phyloP scores from a whole-genome alignment of 2,888 invertebrate species.

The Xestia sexstrigata region DNA sequence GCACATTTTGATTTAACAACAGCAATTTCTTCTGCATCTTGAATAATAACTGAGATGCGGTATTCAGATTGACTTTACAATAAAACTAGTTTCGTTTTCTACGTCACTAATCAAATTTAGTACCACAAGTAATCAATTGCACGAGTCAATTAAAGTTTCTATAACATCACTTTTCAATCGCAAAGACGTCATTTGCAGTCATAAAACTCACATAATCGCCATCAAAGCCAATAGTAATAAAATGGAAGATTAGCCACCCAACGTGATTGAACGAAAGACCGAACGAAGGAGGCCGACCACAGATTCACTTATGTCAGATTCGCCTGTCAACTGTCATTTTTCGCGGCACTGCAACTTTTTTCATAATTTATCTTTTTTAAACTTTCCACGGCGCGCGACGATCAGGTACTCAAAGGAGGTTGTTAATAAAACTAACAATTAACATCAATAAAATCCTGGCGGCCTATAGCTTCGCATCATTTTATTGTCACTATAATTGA shows the following conservation, averaged over 20 bases:
- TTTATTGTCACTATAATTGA: slow-evolving; percentile 81
- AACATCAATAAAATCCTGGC: slow-evolving; percentile 84
- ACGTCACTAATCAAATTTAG: slow-evolving; percentile 57
- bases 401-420: slow-evolving; percentile 72
- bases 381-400: slow-evolving; percentile 72
- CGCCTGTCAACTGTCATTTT: slow-evolving; percentile 50
- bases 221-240: slow-evolving; percentile 84
- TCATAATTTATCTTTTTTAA: slow-evolving; percentile 17
- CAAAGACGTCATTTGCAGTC: slow-evolving; percentile 69
- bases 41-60: slow-evolving; percentile 25
- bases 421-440: slow-evolving; percentile 86
- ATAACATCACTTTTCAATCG: slow-evolving; percentile 61
- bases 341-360: slow-evolving; percentile 36
- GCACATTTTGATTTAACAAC: slow-evolving; percentile 7
- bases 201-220: slow-evolving; percentile 71
- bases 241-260: slow-evolving; percentile 83
- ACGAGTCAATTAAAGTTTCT: slow-evolving; percentile 68
- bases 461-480: slow-evolving; percentile 70
- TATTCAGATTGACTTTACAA: slow-evolving; percentile 47
- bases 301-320: slow-evolving; percentile 34
- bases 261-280: slow-evolving; percentile 75
- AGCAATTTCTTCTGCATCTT: slow-evolving; percentile 14
- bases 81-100: slow-evolving; percentile 39
- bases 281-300: slow-evolving; percentile 62
- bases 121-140: slow-evolving; percentile 53